Percentiles rank a stretch among this genome's conserved stretches.
Conservation (phyloP, 2,888 invertebrate species). For the Cetonia aurata region DNA sequence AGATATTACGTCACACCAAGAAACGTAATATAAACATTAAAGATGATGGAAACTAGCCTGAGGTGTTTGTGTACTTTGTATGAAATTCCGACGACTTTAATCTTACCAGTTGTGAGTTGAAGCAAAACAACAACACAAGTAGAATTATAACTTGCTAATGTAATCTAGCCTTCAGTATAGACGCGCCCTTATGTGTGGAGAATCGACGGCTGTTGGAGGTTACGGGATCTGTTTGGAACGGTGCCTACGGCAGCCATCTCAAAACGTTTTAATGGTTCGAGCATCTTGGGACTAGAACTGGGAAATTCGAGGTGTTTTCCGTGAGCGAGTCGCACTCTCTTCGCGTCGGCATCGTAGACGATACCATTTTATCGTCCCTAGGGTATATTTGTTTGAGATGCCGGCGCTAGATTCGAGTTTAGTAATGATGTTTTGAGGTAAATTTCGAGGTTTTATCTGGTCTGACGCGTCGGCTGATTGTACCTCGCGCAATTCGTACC, state of each 20-base stretch:
- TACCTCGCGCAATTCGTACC: too few relatives aligned
- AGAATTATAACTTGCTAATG: too few relatives aligned
- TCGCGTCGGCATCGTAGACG: background rate
- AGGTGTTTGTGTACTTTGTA: too few relatives aligned
- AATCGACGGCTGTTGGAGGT: background rate
- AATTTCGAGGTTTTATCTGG: slow-evolving; percentile 17
- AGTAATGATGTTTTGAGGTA: slow-evolving; percentile 20
- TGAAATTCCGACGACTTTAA: too few relatives aligned
- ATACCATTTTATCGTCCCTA: slow-evolving; percentile 21
- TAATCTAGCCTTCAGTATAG: background rate
- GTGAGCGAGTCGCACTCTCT: slow-evolving; percentile 9
- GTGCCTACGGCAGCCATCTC: slow-evolving; percentile 16
- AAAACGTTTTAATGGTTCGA: slow-evolving; percentile 31
- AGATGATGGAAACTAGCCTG: too few relatives aligned
- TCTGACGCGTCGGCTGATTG: too few relatives aligned
- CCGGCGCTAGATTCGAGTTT: background rate
- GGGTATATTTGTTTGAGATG: slow-evolving; percentile 32
- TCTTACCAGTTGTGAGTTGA: background rate
- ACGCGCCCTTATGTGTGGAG: too few relatives aligned
- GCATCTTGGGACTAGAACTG: slow-evolving; percentile 2
- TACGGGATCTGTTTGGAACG: slow-evolving; percentile 8
- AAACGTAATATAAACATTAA: too few relatives aligned
- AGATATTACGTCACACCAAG: too few relatives aligned
- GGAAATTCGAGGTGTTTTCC: background rate
- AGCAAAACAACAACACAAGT: background rate